Evolutionary conservation across 2,888 invertebrate genomes (phyloP).

Genomic region (Eucera pruinosa): DNA sequence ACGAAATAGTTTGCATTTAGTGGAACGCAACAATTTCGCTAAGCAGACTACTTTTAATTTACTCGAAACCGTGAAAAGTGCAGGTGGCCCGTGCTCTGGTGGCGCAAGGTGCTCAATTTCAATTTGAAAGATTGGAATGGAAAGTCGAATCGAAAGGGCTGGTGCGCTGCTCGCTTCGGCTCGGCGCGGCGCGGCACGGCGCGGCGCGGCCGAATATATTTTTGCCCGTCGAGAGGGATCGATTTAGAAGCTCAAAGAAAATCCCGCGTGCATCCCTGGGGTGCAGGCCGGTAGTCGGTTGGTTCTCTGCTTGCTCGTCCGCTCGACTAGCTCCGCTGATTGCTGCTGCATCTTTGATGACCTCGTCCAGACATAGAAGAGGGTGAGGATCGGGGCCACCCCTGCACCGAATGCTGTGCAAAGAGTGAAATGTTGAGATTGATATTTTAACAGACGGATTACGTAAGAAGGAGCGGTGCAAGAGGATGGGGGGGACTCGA

Average conservation of each 20-base stretch:
- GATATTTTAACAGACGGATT: conserved; percentile 84
- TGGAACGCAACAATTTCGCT: too few species aligned
- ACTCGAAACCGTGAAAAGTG: too few species aligned
- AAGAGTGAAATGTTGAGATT: conserved; percentile 82
- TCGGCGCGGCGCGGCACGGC: too few species aligned
- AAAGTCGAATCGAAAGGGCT: conserved; percentile 28
- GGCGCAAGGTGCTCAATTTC: too few species aligned
- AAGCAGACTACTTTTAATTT: too few species aligned
- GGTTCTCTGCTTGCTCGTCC: conserved; percentile 74
- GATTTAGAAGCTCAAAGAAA: conserved; percentile 83
- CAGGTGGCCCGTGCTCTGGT: too few species aligned
- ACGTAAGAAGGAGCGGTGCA: conserved; percentile 74
- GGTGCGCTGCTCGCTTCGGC: too few species aligned
- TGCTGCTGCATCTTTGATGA: conserved; percentile 84
- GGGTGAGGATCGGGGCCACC: conserved; percentile 71
- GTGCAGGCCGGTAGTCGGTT: conserved; percentile 61
- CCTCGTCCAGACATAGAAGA: conserved; percentile 81
- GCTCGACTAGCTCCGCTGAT: conserved; percentile 83
- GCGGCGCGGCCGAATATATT: conserved; percentile 30
- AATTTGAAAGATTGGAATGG: background rate
- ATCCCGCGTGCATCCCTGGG: conserved; percentile 76
- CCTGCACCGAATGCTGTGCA: conserved; percentile 78
- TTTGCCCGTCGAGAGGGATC: conserved; percentile 65
- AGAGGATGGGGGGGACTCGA: conserved; percentile 26
- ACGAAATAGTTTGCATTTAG: too few species aligned